Evolutionary conservation across 2,797 vertebrate species (phyloP), one percentile per base, ranked within the genome.

Genomic region (Fistularia tabacaria): DNA sequence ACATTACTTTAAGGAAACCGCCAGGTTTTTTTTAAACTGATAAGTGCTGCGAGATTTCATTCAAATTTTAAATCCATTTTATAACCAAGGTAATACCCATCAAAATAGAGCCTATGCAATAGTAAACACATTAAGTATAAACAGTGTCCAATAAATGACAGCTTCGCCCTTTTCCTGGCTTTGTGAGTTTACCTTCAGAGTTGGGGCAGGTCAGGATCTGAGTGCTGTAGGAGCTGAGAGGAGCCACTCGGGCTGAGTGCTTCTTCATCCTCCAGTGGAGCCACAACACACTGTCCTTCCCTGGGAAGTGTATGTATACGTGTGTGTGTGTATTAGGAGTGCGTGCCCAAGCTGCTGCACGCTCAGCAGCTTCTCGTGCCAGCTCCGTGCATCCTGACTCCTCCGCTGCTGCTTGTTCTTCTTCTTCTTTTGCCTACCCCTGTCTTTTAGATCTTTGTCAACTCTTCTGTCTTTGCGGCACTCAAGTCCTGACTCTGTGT

Each of bases 181-280:
- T 45, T 55, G 45, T 52, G 1, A 14, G 66, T 85, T 90, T 92
- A 93, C 92, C 92, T 92, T 92, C 90, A 70, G 92, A 90, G 85
- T 86, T 76, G 80, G 90, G 85, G 76, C 90, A 91, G 87, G 90
- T 91, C 14, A 92, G 89, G 77, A 92, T 90, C 85, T 92, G 91
- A 80, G 90, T 86, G 87, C 90, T 92, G 88, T 91, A 92, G 12
- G 91, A 92, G 85, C 88, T 91, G 82, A 92, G 90, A 67, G 90
- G 91, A 87, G 89, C 90, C 82, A 92, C 91, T 83, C 90, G 87
- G 79, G 92, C 90, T 44, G 90, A 92, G 76, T 92, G 92, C 79
- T 93, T 92, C 90, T 91, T 93, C 92, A 93, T 93, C 75, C 84
- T 92, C 87, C 79, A 63, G 77, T 80, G 72, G 78, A 76, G 62